Evolutionary conservation across 2,888 invertebrate species (phyloP).

Genomic region (Rhaphigaster nebulosa): DNA sequence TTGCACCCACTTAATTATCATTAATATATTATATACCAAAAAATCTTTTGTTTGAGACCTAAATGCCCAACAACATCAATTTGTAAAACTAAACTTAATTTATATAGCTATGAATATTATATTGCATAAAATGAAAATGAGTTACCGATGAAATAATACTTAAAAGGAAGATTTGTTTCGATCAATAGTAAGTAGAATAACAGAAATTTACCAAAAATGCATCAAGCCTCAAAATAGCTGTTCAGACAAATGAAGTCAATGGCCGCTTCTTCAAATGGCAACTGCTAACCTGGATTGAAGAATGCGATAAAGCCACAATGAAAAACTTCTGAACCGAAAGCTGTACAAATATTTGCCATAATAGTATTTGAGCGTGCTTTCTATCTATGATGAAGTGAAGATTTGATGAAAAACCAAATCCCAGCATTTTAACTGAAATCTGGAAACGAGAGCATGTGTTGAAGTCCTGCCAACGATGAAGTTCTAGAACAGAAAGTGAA

Average conservation of each 20-base stretch:
- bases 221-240: not conserved
- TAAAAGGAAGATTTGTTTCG: not conserved
- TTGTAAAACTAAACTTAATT: not conserved
- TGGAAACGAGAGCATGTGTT: not conserved
- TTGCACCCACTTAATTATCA: no score
- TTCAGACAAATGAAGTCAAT: not conserved
- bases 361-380: not conserved
- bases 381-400: not conserved
- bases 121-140: not conserved
- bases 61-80: not conserved
- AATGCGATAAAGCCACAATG: not conserved
- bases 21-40: not conserved
- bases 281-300: not conserved
- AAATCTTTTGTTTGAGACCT: not conserved
- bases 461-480: constrained; percentile 25
- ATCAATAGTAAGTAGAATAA: constrained; percentile 15
- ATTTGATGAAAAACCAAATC: constrained; percentile 17
- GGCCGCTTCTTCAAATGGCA: not conserved
- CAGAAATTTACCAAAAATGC: not conserved
- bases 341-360: constrained; percentile 16
- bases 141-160: not conserved
- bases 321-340: constrained; percentile 42
- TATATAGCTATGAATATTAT: not conserved
- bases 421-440: constrained; percentile 18
- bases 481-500: constrained; percentile 46